Evolutionary conservation across 1,140 invertebrate species (phyloP).

Genomic region (Helicoverpa armigera): DNA sequence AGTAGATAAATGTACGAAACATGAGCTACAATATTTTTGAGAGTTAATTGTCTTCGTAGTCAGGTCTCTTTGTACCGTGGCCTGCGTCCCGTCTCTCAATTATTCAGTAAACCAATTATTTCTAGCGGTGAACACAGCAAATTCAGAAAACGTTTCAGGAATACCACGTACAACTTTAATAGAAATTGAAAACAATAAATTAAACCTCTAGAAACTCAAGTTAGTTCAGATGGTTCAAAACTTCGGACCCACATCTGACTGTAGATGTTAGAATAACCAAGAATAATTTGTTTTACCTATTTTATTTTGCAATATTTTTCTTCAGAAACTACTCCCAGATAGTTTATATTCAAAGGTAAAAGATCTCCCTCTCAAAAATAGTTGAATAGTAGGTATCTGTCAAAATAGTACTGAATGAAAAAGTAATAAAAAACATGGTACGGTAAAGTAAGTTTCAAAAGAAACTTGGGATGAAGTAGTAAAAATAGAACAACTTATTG

Average conservation of each 20-base stretch:
- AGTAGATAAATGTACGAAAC: too few relatives aligned
- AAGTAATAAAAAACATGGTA: background rate
- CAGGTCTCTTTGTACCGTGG: too few relatives aligned
- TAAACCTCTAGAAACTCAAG: background rate
- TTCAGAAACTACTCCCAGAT: too few relatives aligned
- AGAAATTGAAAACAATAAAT: background rate
- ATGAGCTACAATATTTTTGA: too few relatives aligned
- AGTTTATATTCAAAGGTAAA: background rate
- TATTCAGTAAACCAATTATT: conserved; percentile 27
- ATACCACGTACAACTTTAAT: conserved; percentile 7
- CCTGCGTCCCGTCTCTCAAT: conserved; percentile 3
- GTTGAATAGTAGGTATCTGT: background rate
- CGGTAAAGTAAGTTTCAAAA: background rate
- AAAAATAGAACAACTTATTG: background rate
- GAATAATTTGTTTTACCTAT: background rate
- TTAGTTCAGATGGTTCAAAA: background rate
- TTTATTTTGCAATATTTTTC: too few relatives aligned
- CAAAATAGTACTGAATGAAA: conserved; percentile 5
- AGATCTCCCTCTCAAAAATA: background rate
- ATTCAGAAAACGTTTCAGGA: conserved; percentile 1
- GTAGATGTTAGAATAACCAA: background rate
- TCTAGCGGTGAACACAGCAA: conserved; percentile 5
- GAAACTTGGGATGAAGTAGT: background rate
- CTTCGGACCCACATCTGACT: too few relatives aligned
- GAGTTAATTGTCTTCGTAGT: too few relatives aligned